Base-by-base conservation (phyloP, 2,888 invertebrate species). In the Papilio protenor region DNA sequence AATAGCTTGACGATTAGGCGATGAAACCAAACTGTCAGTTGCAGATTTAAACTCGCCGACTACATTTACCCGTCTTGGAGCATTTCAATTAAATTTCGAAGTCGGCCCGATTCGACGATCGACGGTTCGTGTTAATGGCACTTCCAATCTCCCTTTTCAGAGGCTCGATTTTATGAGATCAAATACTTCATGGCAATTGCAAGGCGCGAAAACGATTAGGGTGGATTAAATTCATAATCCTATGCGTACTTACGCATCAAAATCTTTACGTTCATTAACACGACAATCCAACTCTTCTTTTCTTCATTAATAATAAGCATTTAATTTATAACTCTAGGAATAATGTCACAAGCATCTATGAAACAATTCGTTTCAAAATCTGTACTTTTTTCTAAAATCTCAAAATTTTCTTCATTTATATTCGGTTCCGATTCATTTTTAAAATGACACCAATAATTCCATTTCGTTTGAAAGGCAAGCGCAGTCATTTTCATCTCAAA, bases 1-100 rank as follows among this genome's bases (percentile, higher is more conserved):
- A 77, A 59, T 77, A 77, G 61, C 21, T n/a, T 6, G 59, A 74
- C 75, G 75, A 75, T 61, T 75, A 75, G 49, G 61, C 71, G 71
- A 77, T 75, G 77, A 75, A 61, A 71, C 52, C 71, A 40, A 71
- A 23, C 33, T 71, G 77, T 71, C 77, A 77, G 70, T 75, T 66
- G 77, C 75, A 77, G 77, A 77, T 77, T 70, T 74, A 52, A 74
- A 74, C 61, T 70, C 52, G 47, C 49, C 18, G 74, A 74, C 61
- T 75, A 77, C 77, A 75, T 77, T 74, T 77, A 33, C n/a, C 64
- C 49, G 75, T 77, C 77, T 75, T 70, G 61, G 64, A 61, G 77
- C 75, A 23, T 74, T 77, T 74, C 70, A 77, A 77, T 77, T 77
- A 77, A 75, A 71, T 70, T 75, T 74, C 74, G 76, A 76, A 71